These are phyloP conservation scores for Callosobruchus maculatus DNA, from an alignment of 2,888 invertebrate genomes.

Conservation along the genomic window DNA sequence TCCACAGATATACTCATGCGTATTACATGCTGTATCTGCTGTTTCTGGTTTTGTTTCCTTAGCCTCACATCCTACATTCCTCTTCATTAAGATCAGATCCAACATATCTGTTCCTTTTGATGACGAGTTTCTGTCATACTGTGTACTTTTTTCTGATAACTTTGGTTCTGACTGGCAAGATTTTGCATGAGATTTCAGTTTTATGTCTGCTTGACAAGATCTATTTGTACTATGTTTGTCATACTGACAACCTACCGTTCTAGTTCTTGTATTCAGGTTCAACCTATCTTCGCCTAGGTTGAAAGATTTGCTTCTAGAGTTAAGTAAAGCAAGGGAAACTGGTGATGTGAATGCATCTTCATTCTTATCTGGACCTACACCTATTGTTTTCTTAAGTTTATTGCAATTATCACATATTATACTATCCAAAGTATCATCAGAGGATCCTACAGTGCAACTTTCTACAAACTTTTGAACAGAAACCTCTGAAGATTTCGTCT, in stretches of 20 bases:
- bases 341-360: slow-evolving; percentile 39
- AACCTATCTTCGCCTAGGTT: slow-evolving; percentile 57
- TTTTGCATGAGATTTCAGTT: slow-evolving; percentile 34
- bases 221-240: slow-evolving; percentile 22
- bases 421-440: slow-evolving; percentile 52
- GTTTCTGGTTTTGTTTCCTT: slow-evolving; percentile 25
- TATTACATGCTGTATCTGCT: slow-evolving; percentile 32
- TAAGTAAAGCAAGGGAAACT: slow-evolving; percentile 51
- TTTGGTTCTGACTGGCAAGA: slow-evolving; percentile 38
- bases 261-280: slow-evolving; percentile 46
- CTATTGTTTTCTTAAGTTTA: slow-evolving; percentile 53
- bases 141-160: slow-evolving; percentile 35
- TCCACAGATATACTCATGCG: slow-evolving; percentile 22
- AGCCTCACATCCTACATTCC: slow-evolving; percentile 34
- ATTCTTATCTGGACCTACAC: slow-evolving; percentile 54
- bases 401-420: slow-evolving; percentile 54
- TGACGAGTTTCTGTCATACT: slow-evolving; percentile 31
- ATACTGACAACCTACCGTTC: slow-evolving; percentile 50
- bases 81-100: slow-evolving; percentile 32
- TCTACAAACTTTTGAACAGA: slow-evolving; percentile 46
- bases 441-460: slow-evolving; percentile 52
- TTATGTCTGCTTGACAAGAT: slow-evolving; percentile 43
- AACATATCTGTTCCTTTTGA: slow-evolving; percentile 42
- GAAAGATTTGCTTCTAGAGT: slow-evolving; percentile 57
- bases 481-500: slow-evolving; percentile 42